Percentiles rank a stretch among this genome's conserved stretches.
Conservation (phyloP, 35 echinoderm and acorn worm species). For the Nesometra sesokonis region DNA sequence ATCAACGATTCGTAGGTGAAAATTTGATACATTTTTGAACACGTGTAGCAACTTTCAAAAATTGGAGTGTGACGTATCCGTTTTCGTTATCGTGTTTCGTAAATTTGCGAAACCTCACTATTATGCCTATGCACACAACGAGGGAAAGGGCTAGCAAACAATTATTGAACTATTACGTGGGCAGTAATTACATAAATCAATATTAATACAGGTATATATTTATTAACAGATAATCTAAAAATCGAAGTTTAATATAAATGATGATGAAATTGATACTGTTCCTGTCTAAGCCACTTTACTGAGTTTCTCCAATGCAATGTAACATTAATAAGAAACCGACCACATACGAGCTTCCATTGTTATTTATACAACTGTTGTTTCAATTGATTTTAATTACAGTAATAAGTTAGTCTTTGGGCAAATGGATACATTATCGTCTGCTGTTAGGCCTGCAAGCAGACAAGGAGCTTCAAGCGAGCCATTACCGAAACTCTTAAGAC, state of each 20-base stretch:
- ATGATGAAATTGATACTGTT: background rate
- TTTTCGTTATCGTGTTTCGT: too few species aligned
- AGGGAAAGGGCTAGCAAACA: too few species aligned
- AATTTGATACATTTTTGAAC: too few species aligned
- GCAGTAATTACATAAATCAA: too few species aligned
- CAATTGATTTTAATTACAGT: background rate
- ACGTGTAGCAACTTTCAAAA: too few species aligned
- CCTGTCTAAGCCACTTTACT: background rate
- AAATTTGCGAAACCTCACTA: too few species aligned
- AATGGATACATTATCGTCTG: background rate
- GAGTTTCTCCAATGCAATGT: background rate
- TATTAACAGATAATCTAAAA: background rate
- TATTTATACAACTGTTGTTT: background rate
- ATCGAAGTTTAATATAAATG: background rate
- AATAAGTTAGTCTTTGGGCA: background rate
- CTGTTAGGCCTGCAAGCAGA: background rate
- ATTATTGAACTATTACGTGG: too few species aligned
- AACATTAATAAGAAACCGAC: background rate
- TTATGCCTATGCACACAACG: too few species aligned
- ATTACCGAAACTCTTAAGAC: background rate
- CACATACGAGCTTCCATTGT: background rate
- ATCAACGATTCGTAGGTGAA: too few species aligned
- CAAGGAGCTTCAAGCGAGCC: background rate
- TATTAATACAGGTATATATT: too few species aligned
- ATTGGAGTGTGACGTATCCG: too few species aligned